These are phyloP conservation scores for Neopelma chrysocephalum DNA, from an alignment of 2,797 vertebrate species.

Conservation along the genomic window DNA sequence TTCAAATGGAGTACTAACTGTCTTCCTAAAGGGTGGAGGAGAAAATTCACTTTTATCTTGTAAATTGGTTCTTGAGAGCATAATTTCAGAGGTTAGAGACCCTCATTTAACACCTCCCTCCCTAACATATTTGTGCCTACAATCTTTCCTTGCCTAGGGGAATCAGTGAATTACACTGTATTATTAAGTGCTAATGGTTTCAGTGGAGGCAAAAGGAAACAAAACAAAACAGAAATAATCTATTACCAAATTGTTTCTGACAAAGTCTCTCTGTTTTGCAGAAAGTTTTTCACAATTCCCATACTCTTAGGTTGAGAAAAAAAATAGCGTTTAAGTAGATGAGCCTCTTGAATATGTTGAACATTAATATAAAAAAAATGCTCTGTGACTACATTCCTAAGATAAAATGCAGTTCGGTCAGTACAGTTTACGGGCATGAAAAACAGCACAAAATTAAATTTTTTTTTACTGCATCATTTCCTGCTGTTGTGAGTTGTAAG, in stretches of 20 bases:
- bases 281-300: background rate
- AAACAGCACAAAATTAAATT: background rate
- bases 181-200: constrained; percentile 23
- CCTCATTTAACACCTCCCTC: background rate
- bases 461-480: background rate
- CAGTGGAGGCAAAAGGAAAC: background rate
- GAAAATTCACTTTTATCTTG: background rate
- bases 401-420: background rate
- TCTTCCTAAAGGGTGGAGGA: background rate
- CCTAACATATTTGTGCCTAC: background rate
- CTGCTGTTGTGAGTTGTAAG: background rate
- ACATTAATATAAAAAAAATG: background rate
- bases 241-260: background rate
- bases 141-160: constrained; percentile 9
- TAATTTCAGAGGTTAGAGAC: background rate
- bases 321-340: background rate
- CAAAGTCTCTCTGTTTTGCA: background rate
- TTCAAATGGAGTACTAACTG: background rate
- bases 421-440: background rate
- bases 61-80: background rate
- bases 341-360: background rate
- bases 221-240: background rate
- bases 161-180: background rate
- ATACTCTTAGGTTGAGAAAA: background rate
- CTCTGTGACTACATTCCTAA: background rate